Evolutionary conservation across 2,797 vertebrate genomes (phyloP), one percentile per base, ranked within the genome.

Genomic region (Microctenopoma stevenorrisi): DNA sequence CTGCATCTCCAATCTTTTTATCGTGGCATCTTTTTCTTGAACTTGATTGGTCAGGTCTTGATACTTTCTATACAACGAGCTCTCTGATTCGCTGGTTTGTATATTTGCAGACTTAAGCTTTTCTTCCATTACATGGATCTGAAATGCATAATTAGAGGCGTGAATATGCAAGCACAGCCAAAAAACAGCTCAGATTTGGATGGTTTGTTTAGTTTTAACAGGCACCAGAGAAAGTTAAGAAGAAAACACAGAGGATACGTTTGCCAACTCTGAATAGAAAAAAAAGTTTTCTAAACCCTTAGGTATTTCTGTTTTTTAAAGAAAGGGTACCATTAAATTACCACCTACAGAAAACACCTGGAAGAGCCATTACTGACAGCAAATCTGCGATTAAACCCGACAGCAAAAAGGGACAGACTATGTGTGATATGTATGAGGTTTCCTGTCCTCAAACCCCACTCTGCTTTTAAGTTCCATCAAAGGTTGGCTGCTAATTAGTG

Each of bases 121-220:
- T 79, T 98, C 96, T 88, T 97, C 96, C 96, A 98, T 96, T 83
- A 95, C 87, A 57, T 95, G 93, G 70, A 97, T 94, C 97, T 98
- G 86, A 84, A 92, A 93, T 26, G 72, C 55, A 80, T 14, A 74
- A 80, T 77, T 57, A 55, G 57, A 85, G n/a, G 10, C 60, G 40
- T 80, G 63, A 78, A 57, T 4, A 35, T 51, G 55, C 46, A n/a
- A 8, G n/a, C 25, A 28, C 6, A 12, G n/a, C n/a, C 37, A 46
- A 71, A 59, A 52, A 67, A 51, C 46, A 33, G 59, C 58, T 74
- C 4, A 6, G 25, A 74, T 81, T 44, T 65, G 47, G 26, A 63
- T 0, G 25, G 16, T 53, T 60, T 11, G 5, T 63, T 78, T 43
- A 18, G 33, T 62, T 71, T 70, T 56, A 54, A 71, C 2, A 33